These are phyloP conservation scores for Sinella curviseta DNA, from an alignment of 1,140 invertebrate genomes.

Conservation along the genomic window DNA sequence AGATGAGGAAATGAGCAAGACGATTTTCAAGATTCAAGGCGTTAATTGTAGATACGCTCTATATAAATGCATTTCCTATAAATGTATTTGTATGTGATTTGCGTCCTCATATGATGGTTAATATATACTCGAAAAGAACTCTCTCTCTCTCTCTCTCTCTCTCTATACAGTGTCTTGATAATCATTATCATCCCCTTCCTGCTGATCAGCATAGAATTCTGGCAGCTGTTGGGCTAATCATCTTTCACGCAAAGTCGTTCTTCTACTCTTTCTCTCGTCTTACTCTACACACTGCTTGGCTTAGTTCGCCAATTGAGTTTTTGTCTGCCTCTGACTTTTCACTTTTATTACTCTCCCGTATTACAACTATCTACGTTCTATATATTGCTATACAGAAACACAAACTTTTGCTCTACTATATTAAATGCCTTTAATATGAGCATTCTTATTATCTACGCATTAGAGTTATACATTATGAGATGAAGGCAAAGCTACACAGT, in stretches of 20 bases:
- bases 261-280: no score
- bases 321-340: background rate
- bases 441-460: background rate
- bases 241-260: conserved; percentile 19
- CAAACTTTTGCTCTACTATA: no score
- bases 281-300: background rate
- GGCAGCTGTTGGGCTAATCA: conserved; percentile 22
- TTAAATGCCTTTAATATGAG: no score
- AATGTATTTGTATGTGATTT: background rate
- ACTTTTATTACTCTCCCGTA: background rate
- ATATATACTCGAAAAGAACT: background rate
- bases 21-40: conserved; percentile 10
- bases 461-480: background rate
- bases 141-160: background rate
- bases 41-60: conserved; percentile 12
- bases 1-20: conserved; percentile 3
- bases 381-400: no score
- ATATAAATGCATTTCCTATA: background rate
- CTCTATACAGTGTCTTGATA: no score
- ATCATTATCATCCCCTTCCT: background rate
- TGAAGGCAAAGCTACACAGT: conserved; percentile 25
- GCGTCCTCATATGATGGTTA: background rate
- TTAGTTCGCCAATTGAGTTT: background rate
- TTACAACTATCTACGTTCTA: no score
- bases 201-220: conserved; percentile 1